phyloP scores from a whole-genome alignment of 2,797 vertebrate species.

The Parauchenoglanis punctatus region DNA sequence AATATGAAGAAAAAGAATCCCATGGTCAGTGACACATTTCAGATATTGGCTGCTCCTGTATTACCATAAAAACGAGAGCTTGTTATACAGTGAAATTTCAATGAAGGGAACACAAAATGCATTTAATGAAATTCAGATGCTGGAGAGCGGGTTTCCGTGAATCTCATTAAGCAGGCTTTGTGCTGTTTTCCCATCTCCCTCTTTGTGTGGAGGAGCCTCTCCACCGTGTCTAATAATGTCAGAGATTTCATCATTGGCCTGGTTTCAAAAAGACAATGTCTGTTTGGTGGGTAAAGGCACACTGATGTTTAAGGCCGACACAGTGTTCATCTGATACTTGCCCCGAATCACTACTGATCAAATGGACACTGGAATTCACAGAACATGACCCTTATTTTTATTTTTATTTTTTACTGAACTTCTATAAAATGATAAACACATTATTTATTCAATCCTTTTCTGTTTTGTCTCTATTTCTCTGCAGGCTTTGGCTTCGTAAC shows the following conservation, averaged over 20 bases:
- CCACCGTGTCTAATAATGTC: conserved; percentile 77
- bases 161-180: conserved; percentile 85
- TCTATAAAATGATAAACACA: background rate
- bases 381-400: background rate
- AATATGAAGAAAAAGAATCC: conserved; percentile 75
- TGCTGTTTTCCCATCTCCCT: conserved; percentile 72
- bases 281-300: conserved; percentile 58
- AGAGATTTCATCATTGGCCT: conserved; percentile 79
- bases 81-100: conserved; percentile 83
- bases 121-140: conserved; percentile 85
- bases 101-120: conserved; percentile 81
- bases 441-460: conserved; percentile 41
- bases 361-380: background rate
- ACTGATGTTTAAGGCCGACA: background rate
- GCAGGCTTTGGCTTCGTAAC: conserved; percentile 99
- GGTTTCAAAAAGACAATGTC: conserved; percentile 78
- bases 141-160: conserved; percentile 72
- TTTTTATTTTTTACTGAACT: background rate
- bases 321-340: background rate
- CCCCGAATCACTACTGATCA: background rate
- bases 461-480: conserved; percentile 56
- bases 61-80: conserved; percentile 81
- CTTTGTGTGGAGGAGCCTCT: conserved; percentile 75
- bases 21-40: conserved; percentile 75
- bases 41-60: conserved; percentile 66